A percentile compares a stretch with the other conserved stretches of the same genome.
Conservation (phyloP, 1,140 invertebrate species). For the Anastrepha ludens region DNA sequence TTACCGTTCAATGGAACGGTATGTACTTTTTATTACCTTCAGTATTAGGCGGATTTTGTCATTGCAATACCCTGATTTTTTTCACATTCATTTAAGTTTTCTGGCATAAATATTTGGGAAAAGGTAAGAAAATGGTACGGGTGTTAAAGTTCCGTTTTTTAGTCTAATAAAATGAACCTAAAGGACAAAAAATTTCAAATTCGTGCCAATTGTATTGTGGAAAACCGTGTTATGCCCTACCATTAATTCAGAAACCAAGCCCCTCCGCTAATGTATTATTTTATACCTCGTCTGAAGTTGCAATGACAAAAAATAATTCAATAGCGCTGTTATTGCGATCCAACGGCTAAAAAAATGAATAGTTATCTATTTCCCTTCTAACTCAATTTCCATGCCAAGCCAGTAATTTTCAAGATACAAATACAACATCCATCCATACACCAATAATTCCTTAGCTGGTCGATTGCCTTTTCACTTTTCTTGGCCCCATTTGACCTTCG, state of each 20-base stretch:
- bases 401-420: background rate
- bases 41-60: no score
- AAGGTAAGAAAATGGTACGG: no score
- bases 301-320: background rate
- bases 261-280: background rate
- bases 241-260: background rate
- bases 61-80: no score
- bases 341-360: conserved; percentile 4
- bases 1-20: no score
- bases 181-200: no score
- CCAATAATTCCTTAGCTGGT: background rate
- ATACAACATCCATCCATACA: background rate
- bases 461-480: background rate
- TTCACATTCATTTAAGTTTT: no score
- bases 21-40: no score
- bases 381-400: background rate
- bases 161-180: no score
- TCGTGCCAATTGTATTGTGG: no score
- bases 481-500: background rate
- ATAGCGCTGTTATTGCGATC: background rate
- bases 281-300: background rate
- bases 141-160: no score
- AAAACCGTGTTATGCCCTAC: background rate
- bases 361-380: background rate
- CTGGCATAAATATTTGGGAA: no score